Percentiles rank a stretch among this genome's conserved stretches.
phyloP scores from a whole-genome alignment of 2,797 vertebrate genomes.

The Gymnocypris eckloni region DNA sequence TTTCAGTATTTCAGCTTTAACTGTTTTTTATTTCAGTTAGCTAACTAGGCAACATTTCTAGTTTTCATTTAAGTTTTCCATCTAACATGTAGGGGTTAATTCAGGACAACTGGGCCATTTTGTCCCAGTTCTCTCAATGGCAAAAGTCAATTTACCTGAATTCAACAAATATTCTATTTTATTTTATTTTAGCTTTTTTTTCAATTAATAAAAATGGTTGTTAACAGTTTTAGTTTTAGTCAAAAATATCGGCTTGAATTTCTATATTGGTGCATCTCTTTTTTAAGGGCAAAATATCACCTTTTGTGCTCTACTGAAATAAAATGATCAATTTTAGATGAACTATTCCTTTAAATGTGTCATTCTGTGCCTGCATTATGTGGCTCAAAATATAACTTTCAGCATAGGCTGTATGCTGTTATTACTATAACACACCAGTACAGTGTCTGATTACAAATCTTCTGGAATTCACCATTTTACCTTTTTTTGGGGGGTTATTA shows the following conservation, averaged over 20 bases:
- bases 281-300: background rate
- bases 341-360: background rate
- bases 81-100: background rate
- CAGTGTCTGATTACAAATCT: constrained; percentile 7
- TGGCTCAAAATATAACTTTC: background rate
- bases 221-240: background rate
- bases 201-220: too few species aligned
- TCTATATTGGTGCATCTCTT: background rate
- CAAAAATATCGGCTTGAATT: background rate
- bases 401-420: background rate
- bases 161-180: background rate
- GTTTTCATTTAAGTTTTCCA: background rate
- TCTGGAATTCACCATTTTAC: background rate
- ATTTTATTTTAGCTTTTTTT: background rate
- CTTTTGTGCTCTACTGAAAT: background rate
- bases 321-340: background rate
- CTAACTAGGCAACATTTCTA: background rate
- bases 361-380: background rate
- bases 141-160: too few species aligned
- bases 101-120: background rate
- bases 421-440: constrained; percentile 19
- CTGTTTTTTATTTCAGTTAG: background rate
- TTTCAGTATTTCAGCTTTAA: background rate
- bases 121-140: too few species aligned
- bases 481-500: background rate